Percentiles rank a stretch among this genome's conserved stretches.
These are phyloP conservation scores for Timema podura DNA, from an alignment of 2,888 invertebrate species.

Conservation along the genomic window DNA sequence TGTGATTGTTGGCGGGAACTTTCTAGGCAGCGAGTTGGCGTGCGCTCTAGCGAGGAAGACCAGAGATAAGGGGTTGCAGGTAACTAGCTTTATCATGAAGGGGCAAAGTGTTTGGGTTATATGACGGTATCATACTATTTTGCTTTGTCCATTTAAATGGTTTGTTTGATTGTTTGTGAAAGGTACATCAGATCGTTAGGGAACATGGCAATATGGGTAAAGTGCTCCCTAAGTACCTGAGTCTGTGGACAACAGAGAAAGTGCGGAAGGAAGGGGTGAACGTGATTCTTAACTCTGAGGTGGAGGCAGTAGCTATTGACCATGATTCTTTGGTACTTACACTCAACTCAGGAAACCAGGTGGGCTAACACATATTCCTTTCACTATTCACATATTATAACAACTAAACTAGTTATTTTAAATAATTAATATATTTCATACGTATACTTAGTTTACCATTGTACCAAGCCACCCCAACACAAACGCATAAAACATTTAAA, in stretches of 20 bases:
- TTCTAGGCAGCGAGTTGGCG: constrained; percentile 88
- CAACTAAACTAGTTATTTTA: no score
- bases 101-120: no score
- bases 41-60: constrained; percentile 74
- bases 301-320: constrained; percentile 44
- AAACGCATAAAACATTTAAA: no score
- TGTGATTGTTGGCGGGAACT: constrained; percentile 89
- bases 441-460: no score
- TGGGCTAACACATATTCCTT: constrained; percentile 32
- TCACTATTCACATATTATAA: no score
- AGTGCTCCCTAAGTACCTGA: constrained; percentile 84
- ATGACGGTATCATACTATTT: no score
- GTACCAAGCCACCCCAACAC: no score
- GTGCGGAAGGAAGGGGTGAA: constrained; percentile 67
- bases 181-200: constrained; percentile 68
- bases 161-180: no score
- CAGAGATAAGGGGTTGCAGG: constrained; percentile 53
- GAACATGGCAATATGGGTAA: constrained; percentile 81
- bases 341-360: constrained; percentile 52
- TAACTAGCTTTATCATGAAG: no score
- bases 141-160: no score
- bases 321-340: constrained; percentile 46
- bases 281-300: constrained; percentile 49
- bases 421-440: no score
- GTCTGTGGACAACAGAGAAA: constrained; percentile 78